Conservation (phyloP, 2,113 vertebrate genomes). For the Chaetodon trifascialis region DNA sequence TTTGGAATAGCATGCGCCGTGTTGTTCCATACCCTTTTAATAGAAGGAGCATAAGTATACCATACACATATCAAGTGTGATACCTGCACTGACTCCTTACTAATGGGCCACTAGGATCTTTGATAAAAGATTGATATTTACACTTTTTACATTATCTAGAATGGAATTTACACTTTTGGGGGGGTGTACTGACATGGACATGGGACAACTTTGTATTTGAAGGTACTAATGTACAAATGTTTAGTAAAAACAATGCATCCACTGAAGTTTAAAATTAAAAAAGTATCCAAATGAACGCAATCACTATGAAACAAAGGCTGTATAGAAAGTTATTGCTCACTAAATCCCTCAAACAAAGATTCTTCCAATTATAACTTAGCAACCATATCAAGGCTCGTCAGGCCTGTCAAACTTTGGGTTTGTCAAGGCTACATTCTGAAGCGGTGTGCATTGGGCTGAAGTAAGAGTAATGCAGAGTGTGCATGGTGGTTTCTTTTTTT, state of each 20-base stretch:
- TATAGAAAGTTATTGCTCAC: neutral
- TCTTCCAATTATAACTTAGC: neutral
- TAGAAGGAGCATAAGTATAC: neutral
- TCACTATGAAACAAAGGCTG: neutral
- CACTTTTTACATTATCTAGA: too few species aligned
- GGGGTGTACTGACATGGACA: too few species aligned
- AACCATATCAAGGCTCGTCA: neutral
- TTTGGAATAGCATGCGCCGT: neutral
- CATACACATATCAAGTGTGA: neutral
- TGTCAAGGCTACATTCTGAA: too few species aligned
- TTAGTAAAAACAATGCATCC: neutral
- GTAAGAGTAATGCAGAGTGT: neutral
- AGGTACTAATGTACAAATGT: neutral
- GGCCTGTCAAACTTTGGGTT: neutral
- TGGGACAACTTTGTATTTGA: neutral
- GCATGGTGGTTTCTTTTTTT: neutral
- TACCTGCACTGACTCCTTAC: neutral
- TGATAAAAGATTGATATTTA: neutral
- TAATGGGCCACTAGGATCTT: too few species aligned
- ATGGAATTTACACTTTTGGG: too few species aligned
- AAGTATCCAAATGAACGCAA: neutral
- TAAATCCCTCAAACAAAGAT: neutral
- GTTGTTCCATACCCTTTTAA: neutral
- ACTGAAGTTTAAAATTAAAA: neutral
- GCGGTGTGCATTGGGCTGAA: neutral